phyloP scores from a whole-genome alignment of 2,888 invertebrate genomes.

The Brenthis daphne region DNA sequence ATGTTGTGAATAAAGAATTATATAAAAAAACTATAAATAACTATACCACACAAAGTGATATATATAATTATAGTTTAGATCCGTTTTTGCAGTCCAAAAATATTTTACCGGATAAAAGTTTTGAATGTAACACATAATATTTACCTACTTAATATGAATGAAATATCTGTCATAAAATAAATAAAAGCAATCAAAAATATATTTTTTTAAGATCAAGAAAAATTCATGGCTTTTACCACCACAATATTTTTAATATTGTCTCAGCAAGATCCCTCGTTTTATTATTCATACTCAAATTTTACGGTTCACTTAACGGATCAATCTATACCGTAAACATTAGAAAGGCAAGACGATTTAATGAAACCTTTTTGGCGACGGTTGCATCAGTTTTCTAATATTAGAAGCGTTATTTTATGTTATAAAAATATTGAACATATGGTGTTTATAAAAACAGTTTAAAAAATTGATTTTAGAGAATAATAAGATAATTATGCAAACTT shows the following conservation, averaged over 20 bases:
- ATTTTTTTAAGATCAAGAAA: not conserved
- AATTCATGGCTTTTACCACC: not conserved
- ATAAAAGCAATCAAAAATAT: too few relatives aligned
- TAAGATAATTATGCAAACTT: too few relatives aligned
- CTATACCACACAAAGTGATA: too few relatives aligned
- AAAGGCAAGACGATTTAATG: slow-evolving; percentile 50
- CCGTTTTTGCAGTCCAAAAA: too few relatives aligned
- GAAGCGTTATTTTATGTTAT: slow-evolving; percentile 42
- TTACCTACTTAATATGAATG: too few relatives aligned
- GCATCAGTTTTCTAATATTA: slow-evolving; percentile 44
- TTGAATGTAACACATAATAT: too few relatives aligned
- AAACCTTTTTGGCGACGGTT: slow-evolving; percentile 24
- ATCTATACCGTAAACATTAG: slow-evolving; percentile 26
- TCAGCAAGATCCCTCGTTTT: slow-evolving; percentile 38
- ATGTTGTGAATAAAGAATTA: too few relatives aligned
- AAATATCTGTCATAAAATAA: too few relatives aligned
- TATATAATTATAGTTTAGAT: too few relatives aligned
- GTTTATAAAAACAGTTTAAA: not conserved
- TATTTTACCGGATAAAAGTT: too few relatives aligned
- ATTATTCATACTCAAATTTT: slow-evolving; percentile 34
- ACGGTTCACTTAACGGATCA: slow-evolving; percentile 33
- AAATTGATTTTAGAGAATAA: too few relatives aligned
- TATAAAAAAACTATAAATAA: too few relatives aligned
- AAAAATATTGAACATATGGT: slow-evolving; percentile 1
- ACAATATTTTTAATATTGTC: not conserved